Percentiles rank a stretch among this genome's conserved stretches.
These are phyloP conservation scores for Ceratitis capitata DNA, from an alignment of 1,140 invertebrate genomes.

Conservation along the genomic window DNA sequence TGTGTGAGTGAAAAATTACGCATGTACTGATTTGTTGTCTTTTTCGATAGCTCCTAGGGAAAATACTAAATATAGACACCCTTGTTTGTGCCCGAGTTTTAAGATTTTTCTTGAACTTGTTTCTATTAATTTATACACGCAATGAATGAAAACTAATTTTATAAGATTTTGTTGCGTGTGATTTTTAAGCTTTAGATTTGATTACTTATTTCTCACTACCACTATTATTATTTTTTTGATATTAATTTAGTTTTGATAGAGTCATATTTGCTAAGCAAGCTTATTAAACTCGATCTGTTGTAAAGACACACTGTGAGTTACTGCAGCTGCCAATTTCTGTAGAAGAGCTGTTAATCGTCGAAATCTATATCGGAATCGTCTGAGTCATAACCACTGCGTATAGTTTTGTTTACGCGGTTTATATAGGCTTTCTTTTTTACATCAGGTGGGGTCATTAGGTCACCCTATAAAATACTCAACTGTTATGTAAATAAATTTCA, in stretches of 20 bases:
- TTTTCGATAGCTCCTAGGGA: neutral
- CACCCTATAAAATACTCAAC: slow-evolving; percentile 67
- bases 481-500: neutral
- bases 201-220: neutral
- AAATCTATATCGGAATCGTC: slow-evolving; percentile 74
- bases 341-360: slow-evolving; percentile 64
- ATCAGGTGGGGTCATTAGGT: slow-evolving; percentile 76
- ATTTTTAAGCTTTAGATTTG: neutral
- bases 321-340: neutral
- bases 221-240: slow-evolving; percentile 6
- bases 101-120: neutral
- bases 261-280: slow-evolving; percentile 38
- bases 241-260: slow-evolving; percentile 28
- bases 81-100: neutral
- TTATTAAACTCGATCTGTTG: slow-evolving; percentile 13
- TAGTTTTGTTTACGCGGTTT: slow-evolving; percentile 71
- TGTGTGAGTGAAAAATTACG: neutral
- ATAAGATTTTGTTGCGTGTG: neutral
- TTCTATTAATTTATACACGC: neutral
- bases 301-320: slow-evolving; percentile 33
- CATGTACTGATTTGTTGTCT: slow-evolving; percentile 9
- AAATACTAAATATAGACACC: neutral
- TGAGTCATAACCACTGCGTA: slow-evolving; percentile 69
- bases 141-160: neutral
- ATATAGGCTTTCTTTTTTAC: slow-evolving; percentile 67